These are phyloP conservation scores for Bagarius yarrelli DNA, from an alignment of 2,113 vertebrate species.

Conservation along the genomic window DNA sequence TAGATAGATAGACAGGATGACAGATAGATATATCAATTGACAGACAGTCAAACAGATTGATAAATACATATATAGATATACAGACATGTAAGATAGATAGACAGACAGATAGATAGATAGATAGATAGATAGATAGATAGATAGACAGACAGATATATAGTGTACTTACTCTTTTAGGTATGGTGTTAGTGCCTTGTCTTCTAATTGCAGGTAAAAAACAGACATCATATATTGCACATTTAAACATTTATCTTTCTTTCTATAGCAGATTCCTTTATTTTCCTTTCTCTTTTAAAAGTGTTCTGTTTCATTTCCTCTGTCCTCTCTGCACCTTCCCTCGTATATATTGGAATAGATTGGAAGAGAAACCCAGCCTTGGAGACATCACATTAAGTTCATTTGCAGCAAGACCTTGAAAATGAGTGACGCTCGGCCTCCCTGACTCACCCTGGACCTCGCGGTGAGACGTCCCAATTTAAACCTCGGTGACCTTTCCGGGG, in stretches of 20 bases:
- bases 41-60: too few relatives aligned
- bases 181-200: background rate
- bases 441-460: constrained; percentile 48
- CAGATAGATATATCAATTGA: too few relatives aligned
- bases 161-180: background rate
- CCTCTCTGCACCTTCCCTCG: background rate
- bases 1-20: too few relatives aligned
- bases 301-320: background rate
- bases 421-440: constrained; percentile 50
- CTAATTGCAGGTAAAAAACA: background rate
- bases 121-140: too few relatives aligned
- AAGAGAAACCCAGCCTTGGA: constrained; percentile 29
- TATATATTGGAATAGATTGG: background rate
- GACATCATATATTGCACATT: background rate
- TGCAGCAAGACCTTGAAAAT: constrained; percentile 38
- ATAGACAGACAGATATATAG: too few relatives aligned
- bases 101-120: too few relatives aligned
- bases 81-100: too few relatives aligned
- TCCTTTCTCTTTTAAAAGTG: too few relatives aligned
- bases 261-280: too few relatives aligned
- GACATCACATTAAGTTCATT: constrained; percentile 45
- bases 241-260: background rate
- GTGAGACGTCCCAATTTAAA: constrained; percentile 60
- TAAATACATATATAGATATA: too few relatives aligned
- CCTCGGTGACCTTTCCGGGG: constrained; percentile 59